Base-by-base conservation (phyloP, 2,113 vertebrate genomes). In the Callospermophilus lateralis region DNA sequence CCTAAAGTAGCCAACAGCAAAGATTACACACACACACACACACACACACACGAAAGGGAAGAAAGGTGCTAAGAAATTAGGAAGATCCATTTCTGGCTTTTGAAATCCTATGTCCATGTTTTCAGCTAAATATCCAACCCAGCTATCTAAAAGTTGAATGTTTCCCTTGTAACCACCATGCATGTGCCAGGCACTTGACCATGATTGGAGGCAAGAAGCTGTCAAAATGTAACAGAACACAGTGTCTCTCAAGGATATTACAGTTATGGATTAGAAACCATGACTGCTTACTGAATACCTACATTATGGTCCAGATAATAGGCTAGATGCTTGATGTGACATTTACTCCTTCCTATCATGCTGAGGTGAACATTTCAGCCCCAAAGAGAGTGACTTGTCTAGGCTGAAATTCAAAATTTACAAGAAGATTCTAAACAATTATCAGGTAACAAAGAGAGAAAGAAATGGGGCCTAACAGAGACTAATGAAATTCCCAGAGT, bases 1-100 rank as follows among this genome's bases (percentile, higher is more conserved):
- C 99, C 99, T 99, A 98, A 96, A 95, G 74, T 48, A 93, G 55
- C 26, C 93, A 93, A 95, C 4, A 97, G 39, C 70, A 97, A 92
- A 97, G 73, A 96, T 76, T 89, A 45, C 42, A 45, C 42, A 45
- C 42, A 45, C 45, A 45, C 45, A 45, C 45, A 45, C 45, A 45
- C 42, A 45, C 45, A 83, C 19, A 95, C 2, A 45, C 7, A 53
- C 37, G 55, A 93, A 88, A 22, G 42, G 4, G 11, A 89, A 87
- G 48, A 95, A 92, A 93, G 61, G 85, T 79, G 37, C 30, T 79
- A 61, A 63, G 55, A 90, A 91, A 90, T 6, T 51, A 15, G 73
- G 37, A 97, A 84, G 55, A 92, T 24, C 72, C n/a, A 92, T 58
- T 94, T 80, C 58, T 80, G 26, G 86, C 65, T 95, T 95, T 84